phyloP scores from a whole-genome alignment of 2,888 invertebrate genomes.

The Tanytarsus gracilentus region DNA sequence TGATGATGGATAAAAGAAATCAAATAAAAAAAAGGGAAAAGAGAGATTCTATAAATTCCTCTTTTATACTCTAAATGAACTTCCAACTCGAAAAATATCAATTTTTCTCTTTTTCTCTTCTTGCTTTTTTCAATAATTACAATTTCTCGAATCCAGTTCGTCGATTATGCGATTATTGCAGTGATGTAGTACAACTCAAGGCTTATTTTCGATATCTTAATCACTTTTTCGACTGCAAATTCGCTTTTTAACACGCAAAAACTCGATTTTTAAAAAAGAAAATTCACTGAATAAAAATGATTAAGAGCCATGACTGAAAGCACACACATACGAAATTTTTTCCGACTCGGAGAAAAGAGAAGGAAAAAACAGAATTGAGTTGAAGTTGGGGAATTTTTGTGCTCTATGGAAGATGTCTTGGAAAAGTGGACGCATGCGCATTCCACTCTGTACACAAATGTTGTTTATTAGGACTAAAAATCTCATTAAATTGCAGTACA shows the following conservation, averaged over 20 bases:
- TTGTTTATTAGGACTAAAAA: too few relatives aligned
- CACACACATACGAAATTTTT: constrained; percentile 25
- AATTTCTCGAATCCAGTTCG: constrained; percentile 18
- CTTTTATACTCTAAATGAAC: not conserved
- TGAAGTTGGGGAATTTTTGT: not conserved
- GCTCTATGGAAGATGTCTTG: too few relatives aligned
- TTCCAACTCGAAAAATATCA: not conserved
- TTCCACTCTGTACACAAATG: too few relatives aligned
- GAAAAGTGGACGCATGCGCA: not conserved
- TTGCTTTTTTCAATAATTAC: constrained; percentile 17
- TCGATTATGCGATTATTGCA: too few relatives aligned
- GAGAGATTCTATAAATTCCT: not conserved
- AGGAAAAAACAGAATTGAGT: not conserved
- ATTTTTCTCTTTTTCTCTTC: not conserved
- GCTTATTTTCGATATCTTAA: not conserved
- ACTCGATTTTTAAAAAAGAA: constrained; percentile 16
- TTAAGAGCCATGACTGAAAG: constrained; percentile 24
- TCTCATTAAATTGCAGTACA: too few relatives aligned
- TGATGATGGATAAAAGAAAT: too few relatives aligned
- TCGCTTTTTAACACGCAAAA: not conserved
- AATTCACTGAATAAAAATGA: constrained; percentile 26
- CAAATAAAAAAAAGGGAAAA: constrained; percentile 2
- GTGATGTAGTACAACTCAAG: not conserved
- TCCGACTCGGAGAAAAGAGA: constrained; percentile 9
- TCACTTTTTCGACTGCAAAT: not conserved